Evolutionary conservation across 2,797 vertebrate species (phyloP).

Genomic region (Uromys caudimaculatus): DNA sequence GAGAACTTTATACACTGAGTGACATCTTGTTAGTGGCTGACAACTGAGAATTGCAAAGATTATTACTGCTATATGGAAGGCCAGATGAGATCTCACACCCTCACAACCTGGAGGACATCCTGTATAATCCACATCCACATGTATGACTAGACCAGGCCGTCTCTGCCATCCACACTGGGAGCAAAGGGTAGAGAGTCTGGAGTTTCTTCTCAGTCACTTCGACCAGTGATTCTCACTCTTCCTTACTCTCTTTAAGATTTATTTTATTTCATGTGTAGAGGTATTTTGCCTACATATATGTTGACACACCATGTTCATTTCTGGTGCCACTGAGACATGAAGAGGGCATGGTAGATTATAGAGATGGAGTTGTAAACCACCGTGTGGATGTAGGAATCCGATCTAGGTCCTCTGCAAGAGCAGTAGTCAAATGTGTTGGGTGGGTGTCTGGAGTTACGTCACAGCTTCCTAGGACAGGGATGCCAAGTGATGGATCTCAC

Average conservation of each 20-base stretch:
- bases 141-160: slow-evolving; percentile 28
- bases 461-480: neutral
- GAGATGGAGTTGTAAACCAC: neutral
- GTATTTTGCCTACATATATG: neutral
- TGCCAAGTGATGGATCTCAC: accelerated
- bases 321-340: neutral
- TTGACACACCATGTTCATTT: neutral
- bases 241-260: neutral
- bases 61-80: slow-evolving; percentile 44
- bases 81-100: slow-evolving; percentile 46
- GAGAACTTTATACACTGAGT: slow-evolving; percentile 25
- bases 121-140: slow-evolving; percentile 62
- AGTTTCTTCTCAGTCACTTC: neutral
- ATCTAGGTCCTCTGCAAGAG: neutral
- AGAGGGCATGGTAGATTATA: neutral
- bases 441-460: neutral
- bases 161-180: neutral
- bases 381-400: neutral
- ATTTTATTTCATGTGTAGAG: neutral
- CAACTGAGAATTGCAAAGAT: slow-evolving; percentile 43
- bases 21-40: slow-evolving; percentile 32
- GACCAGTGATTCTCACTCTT: neutral
- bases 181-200: neutral
- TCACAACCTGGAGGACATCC: neutral
- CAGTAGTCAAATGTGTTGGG: neutral